Evolutionary conservation across 2,797 vertebrate species (phyloP).

Genomic region (Balearica regulorum): DNA sequence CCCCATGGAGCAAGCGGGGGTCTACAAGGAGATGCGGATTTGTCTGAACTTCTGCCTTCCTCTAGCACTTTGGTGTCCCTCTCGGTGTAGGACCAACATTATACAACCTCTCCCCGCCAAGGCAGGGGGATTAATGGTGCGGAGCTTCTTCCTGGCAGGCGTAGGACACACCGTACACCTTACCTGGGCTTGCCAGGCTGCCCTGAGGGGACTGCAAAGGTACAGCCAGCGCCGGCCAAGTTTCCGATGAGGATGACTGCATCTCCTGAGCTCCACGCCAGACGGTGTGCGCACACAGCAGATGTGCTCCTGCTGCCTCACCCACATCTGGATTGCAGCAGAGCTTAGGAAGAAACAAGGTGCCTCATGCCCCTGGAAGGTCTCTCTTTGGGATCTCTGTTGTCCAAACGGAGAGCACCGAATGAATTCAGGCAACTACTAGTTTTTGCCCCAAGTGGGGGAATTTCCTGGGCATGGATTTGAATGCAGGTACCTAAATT

Average conservation of each 20-base stretch:
- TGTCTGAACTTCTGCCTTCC: background rate
- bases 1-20: accelerated
- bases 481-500: background rate
- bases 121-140: background rate
- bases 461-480: background rate
- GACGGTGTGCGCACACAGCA: background rate
- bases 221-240: background rate
- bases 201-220: background rate
- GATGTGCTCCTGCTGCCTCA: accelerated
- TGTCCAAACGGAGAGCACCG: background rate
- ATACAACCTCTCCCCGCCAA: background rate
- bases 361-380: background rate
- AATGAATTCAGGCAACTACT: background rate
- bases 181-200: background rate
- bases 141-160: background rate
- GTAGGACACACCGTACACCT: accelerated
- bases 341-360: background rate
- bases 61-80: background rate
- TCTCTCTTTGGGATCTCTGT: background rate
- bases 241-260: background rate
- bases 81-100: accelerated
- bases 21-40: background rate
- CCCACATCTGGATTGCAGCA: background rate
- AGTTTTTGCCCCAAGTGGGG: background rate
- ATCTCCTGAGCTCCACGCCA: background rate